Percentiles rank a stretch among this genome's conserved stretches.
Evolutionary conservation across 2,888 invertebrate genomes (phyloP).

Genomic region (Tigriopus californicus): DNA sequence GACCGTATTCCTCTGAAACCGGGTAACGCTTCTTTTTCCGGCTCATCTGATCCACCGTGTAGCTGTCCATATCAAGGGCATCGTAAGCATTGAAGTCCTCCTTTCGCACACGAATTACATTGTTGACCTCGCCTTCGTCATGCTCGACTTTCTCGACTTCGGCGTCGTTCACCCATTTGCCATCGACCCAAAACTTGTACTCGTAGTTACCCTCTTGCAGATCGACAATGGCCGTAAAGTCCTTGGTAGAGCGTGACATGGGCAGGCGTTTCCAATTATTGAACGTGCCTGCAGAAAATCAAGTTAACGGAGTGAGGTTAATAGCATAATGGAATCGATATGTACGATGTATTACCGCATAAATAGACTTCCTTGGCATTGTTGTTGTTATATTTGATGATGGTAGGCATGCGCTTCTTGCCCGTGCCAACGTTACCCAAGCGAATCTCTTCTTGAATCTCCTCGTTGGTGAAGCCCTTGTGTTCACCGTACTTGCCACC

Average conservation of each 20-base stretch:
- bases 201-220: conserved; percentile 36
- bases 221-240: conserved; percentile 94
- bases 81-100: conserved; percentile 94
- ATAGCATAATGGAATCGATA: too few species aligned
- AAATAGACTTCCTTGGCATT: conserved; percentile 12
- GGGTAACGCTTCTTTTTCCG: background rate
- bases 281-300: background rate
- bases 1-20: conserved; percentile 12
- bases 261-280: conserved; percentile 5
- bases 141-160: conserved; percentile 15
- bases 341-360: background rate
- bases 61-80: conserved; percentile 81
- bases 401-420: background rate
- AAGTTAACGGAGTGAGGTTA: too few species aligned
- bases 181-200: conserved; percentile 20
- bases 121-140: conserved; percentile 8
- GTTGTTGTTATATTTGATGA: background rate
- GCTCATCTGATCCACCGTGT: background rate
- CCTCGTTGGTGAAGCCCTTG: background rate
- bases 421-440: background rate
- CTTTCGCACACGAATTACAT: conserved; percentile 41
- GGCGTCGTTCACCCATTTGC: conserved; percentile 18
- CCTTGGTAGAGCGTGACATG: conserved; percentile 38
- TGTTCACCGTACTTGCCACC: too few species aligned
- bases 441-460: background rate